These are phyloP conservation scores for Trichopoda pennipes DNA, from an alignment of 2,888 invertebrate genomes.

Conservation along the genomic window DNA sequence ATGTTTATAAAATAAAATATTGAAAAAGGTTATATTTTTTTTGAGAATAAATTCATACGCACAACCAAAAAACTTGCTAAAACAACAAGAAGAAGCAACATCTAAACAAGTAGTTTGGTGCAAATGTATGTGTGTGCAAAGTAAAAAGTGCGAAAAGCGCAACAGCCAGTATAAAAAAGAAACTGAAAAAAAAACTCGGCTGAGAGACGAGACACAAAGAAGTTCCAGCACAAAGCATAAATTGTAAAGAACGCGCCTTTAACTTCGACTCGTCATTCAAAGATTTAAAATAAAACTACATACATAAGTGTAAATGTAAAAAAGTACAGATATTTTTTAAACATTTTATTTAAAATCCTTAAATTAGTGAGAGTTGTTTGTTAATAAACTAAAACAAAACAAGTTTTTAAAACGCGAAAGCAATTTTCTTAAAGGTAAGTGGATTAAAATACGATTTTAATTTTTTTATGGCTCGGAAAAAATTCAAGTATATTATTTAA, in stretches of 20 bases:
- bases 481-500: neutral
- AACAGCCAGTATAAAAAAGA: slow-evolving; percentile 55
- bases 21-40: slow-evolving; percentile 25
- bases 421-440: slow-evolving; percentile 41
- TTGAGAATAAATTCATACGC: slow-evolving; percentile 24
- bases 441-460: too few relatives aligned
- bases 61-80: slow-evolving; percentile 48
- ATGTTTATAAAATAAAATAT: slow-evolving; percentile 18
- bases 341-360: neutral
- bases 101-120: slow-evolving; percentile 56
- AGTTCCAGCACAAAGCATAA: slow-evolving; percentile 68
- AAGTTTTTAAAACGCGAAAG: neutral
- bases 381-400: neutral
- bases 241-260: slow-evolving; percentile 65
- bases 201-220: slow-evolving; percentile 60
- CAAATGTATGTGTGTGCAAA: slow-evolving; percentile 41
- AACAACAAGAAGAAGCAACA: slow-evolving; percentile 52
- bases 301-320: too few relatives aligned
- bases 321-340: slow-evolving; percentile 6
- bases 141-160: slow-evolving; percentile 65
- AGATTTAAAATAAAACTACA: slow-evolving; percentile 41
- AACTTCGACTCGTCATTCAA: slow-evolving; percentile 56
- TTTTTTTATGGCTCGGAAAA: neutral
- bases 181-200: slow-evolving; percentile 36
- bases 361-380: neutral